Percentiles rank a stretch among this genome's conserved stretches.
Evolutionary conservation across 2,113 vertebrate genomes (phyloP).

Genomic region (Corydoras sp.): DNA sequence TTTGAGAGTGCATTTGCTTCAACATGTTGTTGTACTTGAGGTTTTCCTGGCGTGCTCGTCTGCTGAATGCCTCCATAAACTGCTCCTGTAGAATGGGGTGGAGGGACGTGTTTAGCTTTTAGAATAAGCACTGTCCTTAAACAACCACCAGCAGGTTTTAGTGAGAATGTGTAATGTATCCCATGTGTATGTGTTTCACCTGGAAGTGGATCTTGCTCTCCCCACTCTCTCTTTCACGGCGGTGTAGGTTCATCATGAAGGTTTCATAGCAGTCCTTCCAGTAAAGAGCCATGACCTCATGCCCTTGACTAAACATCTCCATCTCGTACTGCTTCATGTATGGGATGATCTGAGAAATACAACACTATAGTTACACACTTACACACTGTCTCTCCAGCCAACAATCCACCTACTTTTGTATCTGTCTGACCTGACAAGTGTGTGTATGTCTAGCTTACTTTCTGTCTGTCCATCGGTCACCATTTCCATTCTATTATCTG

Average conservation of each 20-base stretch:
- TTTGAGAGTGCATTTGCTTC: conserved; percentile 83
- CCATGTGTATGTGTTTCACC: conserved; percentile 57
- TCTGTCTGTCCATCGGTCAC: no score
- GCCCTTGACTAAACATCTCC: conserved; percentile 81
- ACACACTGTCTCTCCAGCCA: no score
- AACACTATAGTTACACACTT: background rate
- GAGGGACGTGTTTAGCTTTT: no score
- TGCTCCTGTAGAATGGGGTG: conserved; percentile 66
- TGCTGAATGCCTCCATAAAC: conserved; percentile 88
- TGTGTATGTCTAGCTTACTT: no score
- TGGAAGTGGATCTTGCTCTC: conserved; percentile 97
- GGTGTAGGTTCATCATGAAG: conserved; percentile 90
- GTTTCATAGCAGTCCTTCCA: conserved; percentile 94
- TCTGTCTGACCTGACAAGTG: no score
- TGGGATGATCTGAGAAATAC: conserved; percentile 78
- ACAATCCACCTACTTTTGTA: no score
- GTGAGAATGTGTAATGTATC: background rate
- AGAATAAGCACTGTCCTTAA: no score
- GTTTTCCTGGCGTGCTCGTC: conserved; percentile 89
- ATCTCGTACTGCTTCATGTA: conserved; percentile 97
- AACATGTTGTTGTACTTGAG: conserved; percentile 91
- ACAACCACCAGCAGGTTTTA: no score
- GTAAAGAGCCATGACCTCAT: conserved; percentile 85
- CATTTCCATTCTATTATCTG: no score
- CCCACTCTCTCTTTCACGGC: conserved; percentile 82